Percentiles rank a stretch among this genome's conserved stretches.
These are phyloP conservation scores for Eupleurogrammus muticus DNA, from an alignment of 2,797 vertebrate species.

Conservation along the genomic window DNA sequence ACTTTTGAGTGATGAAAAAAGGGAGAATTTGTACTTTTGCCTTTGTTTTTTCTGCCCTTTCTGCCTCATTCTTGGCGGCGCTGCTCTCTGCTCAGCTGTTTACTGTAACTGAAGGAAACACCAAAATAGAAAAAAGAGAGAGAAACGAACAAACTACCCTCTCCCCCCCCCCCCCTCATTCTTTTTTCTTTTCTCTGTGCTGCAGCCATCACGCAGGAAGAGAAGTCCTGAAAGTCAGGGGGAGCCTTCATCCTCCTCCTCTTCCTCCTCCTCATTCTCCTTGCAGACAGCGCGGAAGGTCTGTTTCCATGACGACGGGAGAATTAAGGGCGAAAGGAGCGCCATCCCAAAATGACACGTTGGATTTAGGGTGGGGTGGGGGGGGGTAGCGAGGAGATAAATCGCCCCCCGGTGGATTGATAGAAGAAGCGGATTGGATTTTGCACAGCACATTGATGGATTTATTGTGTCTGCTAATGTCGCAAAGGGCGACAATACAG, in stretches of 20 bases:
- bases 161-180: neutral
- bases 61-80: constrained; percentile 7
- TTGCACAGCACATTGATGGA: constrained; percentile 33
- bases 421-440: constrained; percentile 57
- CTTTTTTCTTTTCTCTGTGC: constrained; percentile 42
- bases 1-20: neutral
- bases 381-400: constrained; percentile 64
- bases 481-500: constrained; percentile 22
- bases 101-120: constrained; percentile 34
- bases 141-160: neutral
- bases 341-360: constrained; percentile 78
- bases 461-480: constrained; percentile 30
- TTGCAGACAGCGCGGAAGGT: constrained; percentile 75
- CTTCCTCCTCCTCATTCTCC: constrained; percentile 71
- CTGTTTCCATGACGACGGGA: constrained; percentile 87
- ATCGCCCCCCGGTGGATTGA: constrained; percentile 63
- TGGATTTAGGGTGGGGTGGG: too few species aligned
- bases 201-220: constrained; percentile 59
- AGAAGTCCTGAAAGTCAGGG: constrained; percentile 74
- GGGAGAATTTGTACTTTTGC: neutral
- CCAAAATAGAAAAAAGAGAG: constrained; percentile 30
- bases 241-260: constrained; percentile 68
- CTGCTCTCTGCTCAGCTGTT: constrained; percentile 29
- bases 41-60: neutral
- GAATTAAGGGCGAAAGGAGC: constrained; percentile 80